A percentile compares a stretch with the other conserved stretches of the same genome.
Conservation (phyloP, 2,797 vertebrate species). For the Diplodus sargus region DNA sequence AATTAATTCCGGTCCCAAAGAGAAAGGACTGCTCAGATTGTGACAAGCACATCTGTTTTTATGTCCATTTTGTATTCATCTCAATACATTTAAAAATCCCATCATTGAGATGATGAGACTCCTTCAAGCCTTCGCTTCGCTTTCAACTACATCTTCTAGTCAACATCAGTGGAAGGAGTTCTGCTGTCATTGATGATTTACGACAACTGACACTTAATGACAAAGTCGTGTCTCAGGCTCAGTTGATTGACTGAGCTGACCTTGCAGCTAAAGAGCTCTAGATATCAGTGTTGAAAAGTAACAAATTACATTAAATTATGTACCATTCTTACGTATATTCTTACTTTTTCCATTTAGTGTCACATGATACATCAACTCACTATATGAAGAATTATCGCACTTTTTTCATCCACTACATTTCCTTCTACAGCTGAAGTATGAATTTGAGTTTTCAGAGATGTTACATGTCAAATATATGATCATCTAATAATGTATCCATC, state of each 20-base stretch:
- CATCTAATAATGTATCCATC: not conserved
- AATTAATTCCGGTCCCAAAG: constrained; percentile 57
- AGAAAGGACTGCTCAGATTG: constrained; percentile 20
- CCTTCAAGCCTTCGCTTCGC: not conserved
- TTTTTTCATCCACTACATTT: not conserved
- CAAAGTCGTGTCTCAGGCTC: not conserved
- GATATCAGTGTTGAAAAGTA: not conserved
- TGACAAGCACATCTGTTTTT: constrained; percentile 5
- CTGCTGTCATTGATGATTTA: constrained; percentile 4
- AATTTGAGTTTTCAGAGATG: not conserved
- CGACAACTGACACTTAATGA: not conserved
- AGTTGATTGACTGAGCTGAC: constrained; percentile 5
- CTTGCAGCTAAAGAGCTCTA: not conserved
- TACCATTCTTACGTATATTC: too few relatives aligned
- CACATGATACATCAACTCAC: not conserved
- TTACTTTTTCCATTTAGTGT: not conserved
- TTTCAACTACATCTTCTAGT: not conserved
- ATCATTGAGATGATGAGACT: not conserved
- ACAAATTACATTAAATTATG: not conserved
- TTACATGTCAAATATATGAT: not conserved
- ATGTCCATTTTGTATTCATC: constrained; percentile 7
- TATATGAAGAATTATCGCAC: not conserved
- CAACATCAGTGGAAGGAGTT: not conserved
- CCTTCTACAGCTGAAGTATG: not conserved
- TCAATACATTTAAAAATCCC: not conserved